A percentile compares a stretch with the other conserved stretches of the same genome.
These are phyloP conservation scores for Macroteleia sp. DNA, from an alignment of 2,888 invertebrate species.

Conservation along the genomic window DNA sequence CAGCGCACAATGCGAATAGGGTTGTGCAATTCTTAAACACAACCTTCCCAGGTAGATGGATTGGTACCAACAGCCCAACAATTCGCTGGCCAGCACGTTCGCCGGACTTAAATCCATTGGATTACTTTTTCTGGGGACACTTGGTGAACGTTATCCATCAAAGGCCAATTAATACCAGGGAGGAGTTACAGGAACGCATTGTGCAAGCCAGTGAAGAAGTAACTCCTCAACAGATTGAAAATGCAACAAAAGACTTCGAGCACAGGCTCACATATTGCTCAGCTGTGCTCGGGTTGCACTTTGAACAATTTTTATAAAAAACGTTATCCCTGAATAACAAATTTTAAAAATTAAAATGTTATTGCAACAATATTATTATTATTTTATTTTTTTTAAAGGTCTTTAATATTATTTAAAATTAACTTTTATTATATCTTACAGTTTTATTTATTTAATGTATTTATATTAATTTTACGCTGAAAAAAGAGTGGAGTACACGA, in stretches of 20 bases:
- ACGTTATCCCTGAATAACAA: too few relatives aligned
- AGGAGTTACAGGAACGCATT: neutral
- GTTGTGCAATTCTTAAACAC: neutral
- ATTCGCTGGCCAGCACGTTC: constrained; percentile 12
- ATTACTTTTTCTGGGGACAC: constrained; percentile 14
- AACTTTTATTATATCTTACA: too few relatives aligned
- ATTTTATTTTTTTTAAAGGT: too few relatives aligned
- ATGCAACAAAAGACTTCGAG: neutral
- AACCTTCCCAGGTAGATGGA: constrained; percentile 11
- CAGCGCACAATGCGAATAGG: constrained; percentile 1
- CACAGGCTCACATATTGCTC: neutral
- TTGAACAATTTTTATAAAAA: neutral
- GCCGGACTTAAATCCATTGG: constrained; percentile 13
- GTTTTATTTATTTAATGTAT: too few relatives aligned
- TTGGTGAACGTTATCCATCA: constrained; percentile 1
- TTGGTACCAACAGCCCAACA: constrained; percentile 9
- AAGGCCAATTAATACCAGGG: neutral
- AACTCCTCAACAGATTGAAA: neutral
- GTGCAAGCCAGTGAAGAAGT: neutral
- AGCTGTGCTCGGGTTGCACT: neutral
- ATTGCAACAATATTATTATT: too few relatives aligned
- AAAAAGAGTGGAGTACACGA: too few relatives aligned
- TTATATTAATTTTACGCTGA: too few relatives aligned
- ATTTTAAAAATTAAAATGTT: too few relatives aligned
- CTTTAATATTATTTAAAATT: too few relatives aligned